Conservation (phyloP, 2,113 vertebrate species). For the Rhagologus leucostigma region DNA sequence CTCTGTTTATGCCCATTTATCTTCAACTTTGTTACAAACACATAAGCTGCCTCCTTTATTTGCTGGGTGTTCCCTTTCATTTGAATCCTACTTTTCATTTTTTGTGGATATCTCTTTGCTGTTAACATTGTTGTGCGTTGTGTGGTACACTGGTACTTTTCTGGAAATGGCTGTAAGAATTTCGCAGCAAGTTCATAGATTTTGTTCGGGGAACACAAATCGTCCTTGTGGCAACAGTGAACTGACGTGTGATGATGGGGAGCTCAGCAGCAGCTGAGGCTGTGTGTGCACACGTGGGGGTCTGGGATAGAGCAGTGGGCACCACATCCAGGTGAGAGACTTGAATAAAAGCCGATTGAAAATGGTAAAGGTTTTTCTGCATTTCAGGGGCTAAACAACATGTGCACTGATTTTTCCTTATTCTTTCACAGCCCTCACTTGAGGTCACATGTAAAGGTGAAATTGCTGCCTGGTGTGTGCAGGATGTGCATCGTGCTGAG, state of each 20-base stretch:
- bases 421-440: not conserved
- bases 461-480: not conserved
- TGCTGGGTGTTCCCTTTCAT: not conserved
- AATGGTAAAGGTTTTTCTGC: not conserved
- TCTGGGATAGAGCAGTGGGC: not conserved
- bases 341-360: not conserved
- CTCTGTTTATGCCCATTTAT: not conserved
- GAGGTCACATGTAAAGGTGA: not conserved
- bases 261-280: not conserved
- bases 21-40: not conserved
- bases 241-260: not conserved
- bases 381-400: not conserved
- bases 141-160: not conserved
- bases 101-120: not conserved
- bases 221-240: not conserved
- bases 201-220: not conserved
- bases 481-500: not conserved
- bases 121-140: not conserved
- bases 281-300: fast-evolving
- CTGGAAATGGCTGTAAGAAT: not conserved
- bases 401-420: not conserved
- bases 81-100: constrained; percentile 21
- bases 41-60: not conserved
- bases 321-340: not conserved
- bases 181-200: not conserved